phyloP scores from a whole-genome alignment of 2,797 vertebrate species.

The Phataginus tetradactyla region DNA sequence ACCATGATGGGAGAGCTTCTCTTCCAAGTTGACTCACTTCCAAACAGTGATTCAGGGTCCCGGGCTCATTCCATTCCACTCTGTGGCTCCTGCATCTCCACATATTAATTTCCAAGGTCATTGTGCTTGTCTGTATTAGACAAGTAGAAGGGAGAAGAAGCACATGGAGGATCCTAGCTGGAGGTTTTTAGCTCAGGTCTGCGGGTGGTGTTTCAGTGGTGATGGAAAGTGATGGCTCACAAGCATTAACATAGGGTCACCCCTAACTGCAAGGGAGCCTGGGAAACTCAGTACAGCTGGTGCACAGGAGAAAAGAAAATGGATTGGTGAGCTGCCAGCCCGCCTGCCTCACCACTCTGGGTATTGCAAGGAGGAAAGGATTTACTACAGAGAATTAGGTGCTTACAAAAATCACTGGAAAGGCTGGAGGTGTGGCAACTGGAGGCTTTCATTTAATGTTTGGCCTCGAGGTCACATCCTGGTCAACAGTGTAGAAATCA shows the following conservation, averaged over 20 bases:
- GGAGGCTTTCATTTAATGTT: not conserved
- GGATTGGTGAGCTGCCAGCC: not conserved
- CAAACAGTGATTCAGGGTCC: not conserved
- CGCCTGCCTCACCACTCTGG: not conserved
- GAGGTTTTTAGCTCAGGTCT: not conserved
- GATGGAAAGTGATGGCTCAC: not conserved
- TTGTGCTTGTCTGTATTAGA: not conserved
- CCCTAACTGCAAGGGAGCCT: not conserved
- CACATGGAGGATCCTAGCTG: not conserved
- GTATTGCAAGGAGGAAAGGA: not conserved
- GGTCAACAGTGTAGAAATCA: not conserved
- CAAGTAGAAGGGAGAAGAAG: not conserved
- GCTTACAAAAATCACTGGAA: not conserved
- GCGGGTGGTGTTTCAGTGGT: not conserved
- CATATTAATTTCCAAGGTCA: not conserved
- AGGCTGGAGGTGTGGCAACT: not conserved
- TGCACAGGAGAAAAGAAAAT: constrained; percentile 4
- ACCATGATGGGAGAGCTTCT: not conserved
- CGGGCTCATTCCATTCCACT: not conserved
- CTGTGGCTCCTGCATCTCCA: too few relatives aligned
- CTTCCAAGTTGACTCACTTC: not conserved
- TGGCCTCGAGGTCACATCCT: not conserved
- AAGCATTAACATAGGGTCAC: not conserved
- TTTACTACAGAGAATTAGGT: not conserved
- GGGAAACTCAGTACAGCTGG: not conserved